Percentiles rank a stretch among this genome's conserved stretches.
Conservation (phyloP, 1,140 invertebrate genomes). For the Hyles euphorbiae region DNA sequence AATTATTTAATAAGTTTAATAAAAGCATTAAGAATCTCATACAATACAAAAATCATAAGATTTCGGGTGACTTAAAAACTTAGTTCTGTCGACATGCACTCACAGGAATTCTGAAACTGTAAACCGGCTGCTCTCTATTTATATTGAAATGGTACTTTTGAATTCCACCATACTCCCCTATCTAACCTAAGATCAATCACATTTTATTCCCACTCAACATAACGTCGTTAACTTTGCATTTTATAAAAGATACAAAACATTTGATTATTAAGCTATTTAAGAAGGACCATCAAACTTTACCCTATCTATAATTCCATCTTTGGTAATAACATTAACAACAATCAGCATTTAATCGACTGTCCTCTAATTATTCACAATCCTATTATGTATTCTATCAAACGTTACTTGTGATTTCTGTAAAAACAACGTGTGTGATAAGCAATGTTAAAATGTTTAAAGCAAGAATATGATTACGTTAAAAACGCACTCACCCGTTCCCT, state of each 20-base stretch:
- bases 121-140: too few species aligned
- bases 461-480: not conserved
- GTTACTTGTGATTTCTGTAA: conserved; percentile 23
- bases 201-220: conserved; percentile 59
- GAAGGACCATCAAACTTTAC: conserved; percentile 47
- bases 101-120: too few species aligned
- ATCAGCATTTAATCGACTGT: conserved; percentile 49
- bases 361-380: conserved; percentile 35
- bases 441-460: conserved; percentile 7
- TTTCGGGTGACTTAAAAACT: conserved; percentile 1
- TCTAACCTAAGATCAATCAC: conserved; percentile 69
- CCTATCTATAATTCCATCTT: conserved; percentile 63
- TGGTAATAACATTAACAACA: conserved; percentile 69
- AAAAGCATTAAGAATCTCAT: not conserved
- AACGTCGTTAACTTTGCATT: conserved; percentile 55
- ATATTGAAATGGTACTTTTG: not conserved
- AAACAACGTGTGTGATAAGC: not conserved
- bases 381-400: conserved; percentile 35
- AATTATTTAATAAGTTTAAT: too few species aligned
- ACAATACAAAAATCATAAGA: not conserved
- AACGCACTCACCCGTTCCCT: not conserved
- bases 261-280: conserved; percentile 63
- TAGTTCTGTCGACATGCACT: too few species aligned
- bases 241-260: conserved; percentile 72
- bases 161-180: conserved; percentile 35